These are phyloP conservation scores for Erebia epiphron DNA, from an alignment of 2,888 invertebrate genomes.

Conservation along the genomic window DNA sequence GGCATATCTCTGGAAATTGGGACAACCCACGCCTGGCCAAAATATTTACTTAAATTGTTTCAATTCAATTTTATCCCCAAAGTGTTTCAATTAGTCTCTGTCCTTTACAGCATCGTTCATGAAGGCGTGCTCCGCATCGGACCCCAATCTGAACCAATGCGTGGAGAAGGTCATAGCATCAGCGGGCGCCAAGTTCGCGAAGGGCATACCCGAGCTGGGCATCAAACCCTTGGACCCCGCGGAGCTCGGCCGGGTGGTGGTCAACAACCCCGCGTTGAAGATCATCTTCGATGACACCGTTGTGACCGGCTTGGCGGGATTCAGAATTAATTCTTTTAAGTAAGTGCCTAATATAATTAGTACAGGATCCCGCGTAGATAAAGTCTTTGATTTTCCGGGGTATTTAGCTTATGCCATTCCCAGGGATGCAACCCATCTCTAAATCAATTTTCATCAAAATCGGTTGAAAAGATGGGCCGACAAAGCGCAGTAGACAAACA, in stretches of 20 bases:
- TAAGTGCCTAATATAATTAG: constrained; percentile 46
- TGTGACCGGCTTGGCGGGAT: constrained; percentile 69
- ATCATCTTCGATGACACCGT: constrained; percentile 73
- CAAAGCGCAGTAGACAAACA: too few relatives aligned
- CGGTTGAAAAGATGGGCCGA: too few relatives aligned
- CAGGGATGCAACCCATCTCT: too few relatives aligned
- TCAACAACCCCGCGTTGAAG: constrained; percentile 71
- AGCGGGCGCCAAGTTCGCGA: constrained; percentile 64
- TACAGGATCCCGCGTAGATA: too few relatives aligned
- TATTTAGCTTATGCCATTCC: too few relatives aligned
- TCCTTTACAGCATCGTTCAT: constrained; percentile 72
- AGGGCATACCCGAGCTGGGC: constrained; percentile 74
- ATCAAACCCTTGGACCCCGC: constrained; percentile 77
- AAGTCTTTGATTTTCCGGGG: too few relatives aligned
- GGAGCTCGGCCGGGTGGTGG: constrained; percentile 68
- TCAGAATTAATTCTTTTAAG: constrained; percentile 69
- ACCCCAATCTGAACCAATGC: constrained; percentile 68
- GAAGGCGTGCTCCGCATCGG: constrained; percentile 70
- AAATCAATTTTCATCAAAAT: too few relatives aligned
- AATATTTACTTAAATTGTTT: too few relatives aligned
- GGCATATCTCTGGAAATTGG: too few relatives aligned
- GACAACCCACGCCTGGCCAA: too few relatives aligned
- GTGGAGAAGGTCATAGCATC: constrained; percentile 58
- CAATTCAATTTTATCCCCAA: too few relatives aligned
- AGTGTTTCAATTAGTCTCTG: constrained; percentile 7